phyloP scores from a whole-genome alignment of 2,888 invertebrate genomes.

The Napeogenes sylphis region DNA sequence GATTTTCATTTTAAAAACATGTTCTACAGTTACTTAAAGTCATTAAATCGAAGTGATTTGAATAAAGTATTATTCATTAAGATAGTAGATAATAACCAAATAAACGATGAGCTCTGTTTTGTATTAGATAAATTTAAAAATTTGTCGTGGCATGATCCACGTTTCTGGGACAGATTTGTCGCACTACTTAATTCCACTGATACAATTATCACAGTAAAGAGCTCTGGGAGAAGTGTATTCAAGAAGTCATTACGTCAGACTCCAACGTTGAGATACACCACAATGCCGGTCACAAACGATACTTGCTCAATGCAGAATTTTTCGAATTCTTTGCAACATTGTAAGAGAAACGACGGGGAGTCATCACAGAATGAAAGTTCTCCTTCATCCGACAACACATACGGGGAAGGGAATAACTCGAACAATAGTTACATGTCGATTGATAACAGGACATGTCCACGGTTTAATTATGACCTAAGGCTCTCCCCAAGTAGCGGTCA shows the following conservation, averaged over 20 bases:
- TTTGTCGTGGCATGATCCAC: slow-evolving; percentile 85
- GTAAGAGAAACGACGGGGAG: slow-evolving; percentile 69
- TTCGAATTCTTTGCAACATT: slow-evolving; percentile 71
- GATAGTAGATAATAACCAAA: slow-evolving; percentile 68
- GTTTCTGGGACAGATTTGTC: slow-evolving; percentile 91
- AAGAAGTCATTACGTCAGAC: slow-evolving; percentile 71
- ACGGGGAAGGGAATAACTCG: slow-evolving; percentile 80
- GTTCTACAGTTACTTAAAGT: slow-evolving; percentile 71
- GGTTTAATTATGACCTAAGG: slow-evolving; percentile 77
- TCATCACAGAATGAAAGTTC: slow-evolving; percentile 78
- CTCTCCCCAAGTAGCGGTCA: slow-evolving; percentile 73
- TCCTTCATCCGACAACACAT: slow-evolving; percentile 77
- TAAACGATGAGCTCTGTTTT: slow-evolving; percentile 67
- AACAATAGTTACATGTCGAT: slow-evolving; percentile 84
- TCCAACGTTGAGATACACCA: slow-evolving; percentile 75
- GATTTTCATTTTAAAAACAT: slow-evolving; percentile 73
- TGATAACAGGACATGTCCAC: slow-evolving; percentile 75
- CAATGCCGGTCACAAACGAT: slow-evolving; percentile 76
- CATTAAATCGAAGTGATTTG: slow-evolving; percentile 66
- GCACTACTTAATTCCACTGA: slow-evolving; percentile 85
- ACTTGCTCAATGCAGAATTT: slow-evolving; percentile 76
- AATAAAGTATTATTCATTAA: slow-evolving; percentile 72
- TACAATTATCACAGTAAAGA: slow-evolving; percentile 72
- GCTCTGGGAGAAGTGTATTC: slow-evolving; percentile 70
- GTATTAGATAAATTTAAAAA: slow-evolving; percentile 79